These are phyloP conservation scores for Ptiloglossa arizonensis DNA, from an alignment of 1,140 invertebrate species.

Conservation along the genomic window DNA sequence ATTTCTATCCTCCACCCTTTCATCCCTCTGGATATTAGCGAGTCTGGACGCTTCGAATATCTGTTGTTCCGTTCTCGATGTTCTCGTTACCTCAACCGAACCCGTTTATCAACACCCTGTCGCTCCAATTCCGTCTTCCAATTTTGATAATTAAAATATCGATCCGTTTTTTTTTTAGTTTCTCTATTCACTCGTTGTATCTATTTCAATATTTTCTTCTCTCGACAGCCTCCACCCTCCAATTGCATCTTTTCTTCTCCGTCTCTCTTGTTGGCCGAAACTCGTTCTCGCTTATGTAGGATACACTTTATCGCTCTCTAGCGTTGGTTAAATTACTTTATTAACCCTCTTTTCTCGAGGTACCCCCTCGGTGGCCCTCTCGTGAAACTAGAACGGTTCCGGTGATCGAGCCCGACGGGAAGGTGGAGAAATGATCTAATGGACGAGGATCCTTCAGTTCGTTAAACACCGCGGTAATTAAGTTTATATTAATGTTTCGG, in stretches of 20 bases:
- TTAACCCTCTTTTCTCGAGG: constrained; percentile 67
- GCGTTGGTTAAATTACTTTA: constrained; percentile 72
- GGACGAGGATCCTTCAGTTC: constrained; percentile 29
- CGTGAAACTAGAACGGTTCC: constrained; percentile 10
- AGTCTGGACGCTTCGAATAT: too few relatives aligned
- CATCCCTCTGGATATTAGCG: too few relatives aligned
- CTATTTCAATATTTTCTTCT: too few relatives aligned
- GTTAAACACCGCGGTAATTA: constrained; percentile 47
- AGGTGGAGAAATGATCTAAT: constrained; percentile 45
- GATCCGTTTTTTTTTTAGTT: too few relatives aligned
- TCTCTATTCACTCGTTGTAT: too few relatives aligned
- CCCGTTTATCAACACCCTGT: too few relatives aligned
- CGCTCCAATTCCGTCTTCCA: too few relatives aligned
- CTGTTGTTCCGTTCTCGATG: too few relatives aligned
- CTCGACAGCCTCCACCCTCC: not conserved
- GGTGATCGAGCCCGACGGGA: constrained; percentile 9
- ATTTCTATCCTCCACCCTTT: too few relatives aligned
- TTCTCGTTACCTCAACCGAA: too few relatives aligned
- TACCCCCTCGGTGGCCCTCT: constrained; percentile 17
- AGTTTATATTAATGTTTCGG: constrained; percentile 45
- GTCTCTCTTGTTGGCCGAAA: not conserved
- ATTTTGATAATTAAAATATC: too few relatives aligned
- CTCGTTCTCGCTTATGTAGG: not conserved
- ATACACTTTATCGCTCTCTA: constrained; percentile 42
- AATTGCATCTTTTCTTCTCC: not conserved